A percentile compares a stretch with the other conserved stretches of the same genome.
phyloP scores from a whole-genome alignment of 2,113 vertebrate genomes.

The Corythoichthys intestinalis region DNA sequence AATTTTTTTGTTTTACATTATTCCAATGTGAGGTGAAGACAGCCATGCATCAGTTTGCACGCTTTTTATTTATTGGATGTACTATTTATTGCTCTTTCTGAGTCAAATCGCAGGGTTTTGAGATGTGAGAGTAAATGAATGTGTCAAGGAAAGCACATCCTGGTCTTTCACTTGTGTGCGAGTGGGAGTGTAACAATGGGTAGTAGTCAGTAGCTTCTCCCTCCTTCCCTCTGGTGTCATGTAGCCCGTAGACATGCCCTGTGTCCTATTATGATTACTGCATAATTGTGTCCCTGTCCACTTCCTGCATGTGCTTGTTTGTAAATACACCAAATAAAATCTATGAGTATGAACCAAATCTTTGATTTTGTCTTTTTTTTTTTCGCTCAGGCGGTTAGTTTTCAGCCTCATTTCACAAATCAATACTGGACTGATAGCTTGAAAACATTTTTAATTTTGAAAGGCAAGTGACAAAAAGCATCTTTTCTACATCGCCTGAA shows the following conservation, averaged over 20 bases:
- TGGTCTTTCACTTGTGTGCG: conserved; percentile 50
- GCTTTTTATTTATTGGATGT: conserved; percentile 60
- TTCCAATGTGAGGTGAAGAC: conserved; percentile 27
- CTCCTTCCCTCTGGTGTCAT: conserved; percentile 61
- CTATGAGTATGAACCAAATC: conserved; percentile 52
- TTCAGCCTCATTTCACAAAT: no score
- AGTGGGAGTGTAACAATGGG: conserved; percentile 50
- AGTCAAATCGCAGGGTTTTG: conserved; percentile 45
- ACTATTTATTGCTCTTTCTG: conserved; percentile 50
- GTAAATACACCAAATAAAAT: conserved; percentile 80
- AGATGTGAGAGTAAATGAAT: not conserved
- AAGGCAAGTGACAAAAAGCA: not conserved
- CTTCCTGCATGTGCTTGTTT: conserved; percentile 79
- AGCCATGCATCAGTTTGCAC: conserved; percentile 44
- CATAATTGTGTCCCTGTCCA: conserved; percentile 59
- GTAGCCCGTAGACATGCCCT: conserved; percentile 60
- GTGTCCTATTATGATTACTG: conserved; percentile 60
- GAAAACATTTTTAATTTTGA: not conserved
- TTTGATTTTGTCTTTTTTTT: conserved; percentile 8
- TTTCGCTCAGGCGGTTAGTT: no score
- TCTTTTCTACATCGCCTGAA: not conserved
- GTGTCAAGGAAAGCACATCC: conserved; percentile 45
- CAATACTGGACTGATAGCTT: not conserved
- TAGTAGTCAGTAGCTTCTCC: conserved; percentile 11
- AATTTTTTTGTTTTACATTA: conserved; percentile 13